Base-by-base conservation (phyloP, 2,888 invertebrate species). In the Punctoribates punctum region DNA sequence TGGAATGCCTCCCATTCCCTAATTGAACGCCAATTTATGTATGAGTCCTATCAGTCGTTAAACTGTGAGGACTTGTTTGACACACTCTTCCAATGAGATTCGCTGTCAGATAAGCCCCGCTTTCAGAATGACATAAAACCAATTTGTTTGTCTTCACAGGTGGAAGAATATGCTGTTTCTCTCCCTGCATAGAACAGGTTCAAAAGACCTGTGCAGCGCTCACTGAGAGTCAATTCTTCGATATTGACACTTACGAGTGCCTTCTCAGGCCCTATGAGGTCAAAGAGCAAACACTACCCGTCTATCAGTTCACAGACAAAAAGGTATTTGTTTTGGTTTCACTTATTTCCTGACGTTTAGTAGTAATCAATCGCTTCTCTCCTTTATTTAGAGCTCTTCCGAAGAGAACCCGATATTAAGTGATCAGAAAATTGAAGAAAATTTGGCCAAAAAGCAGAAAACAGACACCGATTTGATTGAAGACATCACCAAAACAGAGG, bases 151-250 rank as follows among this genome's bases (percentile, higher is more conserved):
- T 79, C 73, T 86, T 89, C 17, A 48, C 46, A 72, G 96, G 97
- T 81, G 97, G 98, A 4, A 88, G 96, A 81, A 88, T 99, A 80
- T 96, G 97, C 84, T 96, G 96, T 0, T 99, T 99, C 86, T 98
- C 98, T 0, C 99, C 99, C 0, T 99, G 99, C 85, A 96, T 99
- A 80, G 99, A 99, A 85, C 99, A 99, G 88, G 96, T 97, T 0
- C 96, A 97, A 85, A 89, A 90, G 78, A 94, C 93, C 11, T 94
- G 92, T 83, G 84, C 87, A 54, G 88, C 87, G 29, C 86, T 99
- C 42, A 85, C 88, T 75, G 86, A 89, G 51, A 83, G 88, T 62
- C 93, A 93, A 8, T 97, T 96, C 84, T 88, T 90, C 76, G 93
- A 95, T 81, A 86, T 96, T 75, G 88, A 88, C 81, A 96, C 96